Conservation (phyloP, 2,888 invertebrate species). For the Gibbula magus region DNA sequence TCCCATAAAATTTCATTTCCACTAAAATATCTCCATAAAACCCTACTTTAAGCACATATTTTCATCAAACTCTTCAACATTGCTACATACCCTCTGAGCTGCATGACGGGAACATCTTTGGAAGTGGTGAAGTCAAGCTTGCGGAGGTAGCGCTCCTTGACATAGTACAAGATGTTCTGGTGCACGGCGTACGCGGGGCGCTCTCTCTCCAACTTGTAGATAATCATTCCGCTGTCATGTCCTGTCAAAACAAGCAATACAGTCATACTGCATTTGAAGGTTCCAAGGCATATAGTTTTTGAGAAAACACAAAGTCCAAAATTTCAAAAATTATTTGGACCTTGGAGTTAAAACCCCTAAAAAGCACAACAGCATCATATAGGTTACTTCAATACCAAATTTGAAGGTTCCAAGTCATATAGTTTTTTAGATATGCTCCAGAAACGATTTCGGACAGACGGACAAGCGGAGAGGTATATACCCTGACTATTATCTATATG, state of each 20-base stretch:
- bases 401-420: too few relatives aligned
- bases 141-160: slow-evolving; percentile 93
- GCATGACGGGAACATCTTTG: slow-evolving; percentile 94
- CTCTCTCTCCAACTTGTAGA: slow-evolving; percentile 93
- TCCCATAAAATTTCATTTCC: not conserved
- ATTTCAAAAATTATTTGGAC: too few relatives aligned
- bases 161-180: slow-evolving; percentile 94
- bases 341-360: too few relatives aligned
- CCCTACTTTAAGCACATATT: not conserved
- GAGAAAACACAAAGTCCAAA: too few relatives aligned
- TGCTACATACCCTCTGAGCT: slow-evolving; percentile 82
- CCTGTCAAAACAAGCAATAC: slow-evolving; percentile 73
- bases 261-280: too few relatives aligned
- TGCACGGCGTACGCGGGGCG: slow-evolving; percentile 96
- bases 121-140: slow-evolving; percentile 94
- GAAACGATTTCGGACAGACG: too few relatives aligned
- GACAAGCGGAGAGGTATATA: too few relatives aligned
- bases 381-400: too few relatives aligned
- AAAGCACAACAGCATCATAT: too few relatives aligned
- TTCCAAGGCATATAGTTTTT: too few relatives aligned
- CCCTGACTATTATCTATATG: too few relatives aligned
- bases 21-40: not conserved
- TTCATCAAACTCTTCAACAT: not conserved
- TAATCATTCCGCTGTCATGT: slow-evolving; percentile 97
- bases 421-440: too few relatives aligned